Evolutionary conservation across 2,113 vertebrate species (phyloP).

Genomic region (Oncorhynchus mykiss): DNA sequence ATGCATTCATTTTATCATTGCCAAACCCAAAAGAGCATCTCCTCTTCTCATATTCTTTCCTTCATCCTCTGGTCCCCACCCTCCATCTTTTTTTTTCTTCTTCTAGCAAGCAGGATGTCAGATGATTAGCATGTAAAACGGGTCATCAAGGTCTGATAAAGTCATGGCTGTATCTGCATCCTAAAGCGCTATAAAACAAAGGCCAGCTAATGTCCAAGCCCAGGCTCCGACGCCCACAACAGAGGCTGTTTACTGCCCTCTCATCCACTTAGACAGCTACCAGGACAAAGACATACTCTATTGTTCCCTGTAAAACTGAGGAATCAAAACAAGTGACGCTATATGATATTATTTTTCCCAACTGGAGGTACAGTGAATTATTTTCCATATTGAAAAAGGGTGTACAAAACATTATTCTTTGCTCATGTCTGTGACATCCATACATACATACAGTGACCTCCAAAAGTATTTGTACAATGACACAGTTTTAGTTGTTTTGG

Average conservation of each 20-base stretch:
- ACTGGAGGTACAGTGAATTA: too few species aligned
- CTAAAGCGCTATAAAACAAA: constrained; percentile 29
- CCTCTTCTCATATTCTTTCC: not conserved
- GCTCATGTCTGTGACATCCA: too few species aligned
- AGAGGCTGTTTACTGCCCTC: not conserved
- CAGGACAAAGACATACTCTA: not conserved
- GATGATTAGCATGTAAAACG: constrained; percentile 43
- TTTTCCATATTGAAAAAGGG: too few species aligned
- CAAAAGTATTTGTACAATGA: too few species aligned
- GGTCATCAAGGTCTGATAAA: constrained; percentile 38
- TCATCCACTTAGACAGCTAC: not conserved
- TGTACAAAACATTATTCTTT: too few species aligned
- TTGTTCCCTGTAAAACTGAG: not conserved
- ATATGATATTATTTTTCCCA: too few species aligned
- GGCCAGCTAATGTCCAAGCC: constrained; percentile 19
- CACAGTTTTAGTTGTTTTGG: too few species aligned
- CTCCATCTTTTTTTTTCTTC: not conserved
- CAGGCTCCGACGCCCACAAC: constrained; percentile 8
- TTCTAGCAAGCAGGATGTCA: constrained; percentile 28
- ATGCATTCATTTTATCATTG: not conserved
- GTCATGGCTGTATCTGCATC: constrained; percentile 25
- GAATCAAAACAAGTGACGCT: not conserved
- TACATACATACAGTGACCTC: too few species aligned
- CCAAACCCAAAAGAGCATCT: not conserved
- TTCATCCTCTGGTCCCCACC: not conserved